Base-by-base conservation (phyloP, 2,797 vertebrate species). In the Apogon talboti region DNA sequence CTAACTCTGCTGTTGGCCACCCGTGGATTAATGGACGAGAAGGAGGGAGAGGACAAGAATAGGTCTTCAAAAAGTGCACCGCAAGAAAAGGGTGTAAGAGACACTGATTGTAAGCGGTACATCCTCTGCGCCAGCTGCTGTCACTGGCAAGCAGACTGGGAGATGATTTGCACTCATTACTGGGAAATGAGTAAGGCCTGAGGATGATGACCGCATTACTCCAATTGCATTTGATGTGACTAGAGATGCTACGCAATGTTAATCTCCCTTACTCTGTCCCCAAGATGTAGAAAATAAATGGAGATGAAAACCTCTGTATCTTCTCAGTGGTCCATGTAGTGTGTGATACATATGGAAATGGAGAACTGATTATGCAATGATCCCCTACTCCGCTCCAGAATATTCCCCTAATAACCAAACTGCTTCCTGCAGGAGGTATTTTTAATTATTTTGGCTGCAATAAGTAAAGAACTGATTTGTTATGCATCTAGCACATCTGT, bases 101-200 rank as follows among this genome's bases (percentile, higher is more conserved):
- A 84, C 74, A 67, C 50, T 43, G 62, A 76, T 71, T 82, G 81
- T 81, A 52, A 72, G 84, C 79, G 79, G 71, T 71, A 66, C 84
- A 71, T 84, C 74, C 78, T 63, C 65, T 72, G 57, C 58, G 59
- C 79, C 79, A 83, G 83, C 87, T 84, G 84, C 83, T 81, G 87
- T 89, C 89, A 81, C 88, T 85, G 81, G 78, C 86, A 88, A 84
- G 86, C 86, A 85, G 84, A 82, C 89, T 87, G 82, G 70, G 80
- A 93, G 90, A 91, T 91, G 83, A 93, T 93, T 92, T 92, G 83
- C 83, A 81, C 84, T 92, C 89, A 91, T 94, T 93, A 93, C 84
- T 81, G 75, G 85, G 83, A 85, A 89, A 88, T 79, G 80, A 83
- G 82, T 79, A 63, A 60, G 66, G 86, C 89, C 86, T 2, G 76